Evolutionary conservation across 2,797 vertebrate genomes (phyloP).

Genomic region (Sebastes iracundus): DNA sequence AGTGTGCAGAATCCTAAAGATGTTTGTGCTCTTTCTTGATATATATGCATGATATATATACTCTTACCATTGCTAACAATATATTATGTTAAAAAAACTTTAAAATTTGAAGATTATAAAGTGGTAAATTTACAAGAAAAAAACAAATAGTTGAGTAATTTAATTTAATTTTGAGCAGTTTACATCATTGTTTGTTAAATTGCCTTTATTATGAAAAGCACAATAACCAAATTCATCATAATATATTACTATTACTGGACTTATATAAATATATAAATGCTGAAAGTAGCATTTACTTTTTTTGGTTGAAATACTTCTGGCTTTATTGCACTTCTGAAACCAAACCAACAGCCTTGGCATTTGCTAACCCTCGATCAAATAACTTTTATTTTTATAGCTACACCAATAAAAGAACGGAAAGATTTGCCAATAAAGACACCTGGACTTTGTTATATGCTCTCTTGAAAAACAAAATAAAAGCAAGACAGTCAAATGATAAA

Average conservation of each 20-base stretch:
- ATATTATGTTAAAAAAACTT: not conserved
- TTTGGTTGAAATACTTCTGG: not conserved
- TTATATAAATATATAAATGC: not conserved
- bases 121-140: too few relatives aligned
- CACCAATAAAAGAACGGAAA: not conserved
- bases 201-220: not conserved
- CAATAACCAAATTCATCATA: not conserved
- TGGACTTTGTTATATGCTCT: not conserved
- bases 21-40: not conserved
- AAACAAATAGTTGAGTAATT: too few relatives aligned
- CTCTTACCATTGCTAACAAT: not conserved
- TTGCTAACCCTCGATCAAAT: not conserved
- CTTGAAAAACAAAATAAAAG: not conserved
- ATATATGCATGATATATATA: not conserved
- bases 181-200: not conserved
- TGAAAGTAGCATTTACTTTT: not conserved
- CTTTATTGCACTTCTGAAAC: not conserved
- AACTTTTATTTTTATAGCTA: not conserved
- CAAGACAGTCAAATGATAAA: not conserved
- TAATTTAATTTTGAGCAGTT: not conserved
- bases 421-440: not conserved
- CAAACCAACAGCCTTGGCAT: not conserved
- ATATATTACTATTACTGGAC: not conserved
- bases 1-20: not conserved
- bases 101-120: too few relatives aligned